A percentile compares a stretch with the other conserved stretches of the same genome.
phyloP scores from a whole-genome alignment of 92 coral and sea anemone species.

The Chrysogorgia sp. region DNA sequence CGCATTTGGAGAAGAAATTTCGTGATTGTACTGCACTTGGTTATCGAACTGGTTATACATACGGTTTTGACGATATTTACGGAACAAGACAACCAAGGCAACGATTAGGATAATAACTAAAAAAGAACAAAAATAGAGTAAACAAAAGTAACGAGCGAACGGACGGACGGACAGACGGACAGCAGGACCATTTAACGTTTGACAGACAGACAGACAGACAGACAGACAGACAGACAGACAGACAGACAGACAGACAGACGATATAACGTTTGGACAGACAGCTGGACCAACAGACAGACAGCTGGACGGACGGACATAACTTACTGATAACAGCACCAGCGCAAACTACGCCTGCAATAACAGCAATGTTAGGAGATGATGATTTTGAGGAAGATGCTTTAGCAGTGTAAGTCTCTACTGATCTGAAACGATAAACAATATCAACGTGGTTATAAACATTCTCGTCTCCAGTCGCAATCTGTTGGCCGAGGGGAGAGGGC shows the following conservation, averaged over 20 bases:
- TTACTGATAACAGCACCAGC: constrained; percentile 38
- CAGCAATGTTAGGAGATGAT: not conserved
- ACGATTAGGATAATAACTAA: constrained; percentile 18
- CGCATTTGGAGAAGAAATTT: not conserved
- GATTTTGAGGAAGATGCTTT: not conserved
- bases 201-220: too few relatives aligned
- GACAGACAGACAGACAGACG: not conserved
- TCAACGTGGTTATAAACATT: too few relatives aligned
- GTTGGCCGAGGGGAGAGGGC: too few relatives aligned
- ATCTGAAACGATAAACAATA: not conserved
- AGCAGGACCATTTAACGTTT: not conserved
- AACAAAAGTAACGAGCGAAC: not conserved
- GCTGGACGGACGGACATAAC: not conserved
- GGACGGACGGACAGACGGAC: not conserved
- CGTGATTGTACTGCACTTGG: constrained; percentile 17
- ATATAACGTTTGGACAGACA: too few relatives aligned
- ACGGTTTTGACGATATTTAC: constrained; percentile 20
- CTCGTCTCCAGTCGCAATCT: too few relatives aligned
- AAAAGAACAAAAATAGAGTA: not conserved
- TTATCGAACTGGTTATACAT: constrained; percentile 31
- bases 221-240: not conserved
- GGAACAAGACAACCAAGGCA: not conserved
- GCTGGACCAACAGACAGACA: not conserved
- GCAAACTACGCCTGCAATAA: constrained; percentile 28
- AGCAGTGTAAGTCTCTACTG: not conserved